Conservation (phyloP, 2,888 invertebrate genomes). For the Ectemnius continuus region DNA sequence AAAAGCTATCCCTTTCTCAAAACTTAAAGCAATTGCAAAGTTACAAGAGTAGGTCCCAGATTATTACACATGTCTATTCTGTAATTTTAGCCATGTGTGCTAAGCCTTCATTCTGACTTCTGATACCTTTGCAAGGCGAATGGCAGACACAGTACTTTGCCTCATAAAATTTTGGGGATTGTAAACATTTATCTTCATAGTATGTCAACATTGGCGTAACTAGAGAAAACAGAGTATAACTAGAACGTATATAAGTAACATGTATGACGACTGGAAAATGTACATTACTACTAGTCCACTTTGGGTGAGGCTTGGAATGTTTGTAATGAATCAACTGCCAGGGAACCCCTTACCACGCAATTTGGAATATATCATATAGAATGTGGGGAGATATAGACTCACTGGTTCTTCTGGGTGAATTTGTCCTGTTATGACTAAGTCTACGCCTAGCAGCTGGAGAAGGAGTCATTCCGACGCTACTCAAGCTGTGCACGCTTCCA, state of each 20-base stretch:
- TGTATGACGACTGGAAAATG: slow-evolving; percentile 54
- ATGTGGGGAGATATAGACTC: slow-evolving; percentile 60
- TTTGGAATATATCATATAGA: slow-evolving; percentile 12
- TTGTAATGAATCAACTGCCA: too few relatives aligned
- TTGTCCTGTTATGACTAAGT: slow-evolving; percentile 76
- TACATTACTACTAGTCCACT: slow-evolving; percentile 57
- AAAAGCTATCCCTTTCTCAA: not conserved
- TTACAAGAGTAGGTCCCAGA: slow-evolving; percentile 21
- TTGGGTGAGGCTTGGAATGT: slow-evolving; percentile 11
- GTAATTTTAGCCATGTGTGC: slow-evolving; percentile 45
- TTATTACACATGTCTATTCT: slow-evolving; percentile 50
- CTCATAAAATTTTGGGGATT: slow-evolving; percentile 72
- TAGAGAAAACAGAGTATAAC: slow-evolving; percentile 70
- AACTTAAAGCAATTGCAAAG: not conserved
- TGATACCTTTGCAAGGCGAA: slow-evolving; percentile 72
- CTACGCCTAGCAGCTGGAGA: slow-evolving; percentile 79
- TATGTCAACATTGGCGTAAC: slow-evolving; percentile 72
- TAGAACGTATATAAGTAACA: slow-evolving; percentile 42
- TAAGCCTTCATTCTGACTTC: slow-evolving; percentile 58
- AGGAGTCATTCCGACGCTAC: slow-evolving; percentile 74
- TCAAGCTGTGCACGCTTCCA: slow-evolving; percentile 67
- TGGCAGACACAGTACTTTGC: slow-evolving; percentile 72
- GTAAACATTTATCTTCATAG: slow-evolving; percentile 74
- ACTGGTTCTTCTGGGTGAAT: slow-evolving; percentile 79
- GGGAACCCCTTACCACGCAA: slow-evolving; percentile 8